phyloP scores from a whole-genome alignment of 1,140 invertebrate genomes.

The Maniola jurtina region DNA sequence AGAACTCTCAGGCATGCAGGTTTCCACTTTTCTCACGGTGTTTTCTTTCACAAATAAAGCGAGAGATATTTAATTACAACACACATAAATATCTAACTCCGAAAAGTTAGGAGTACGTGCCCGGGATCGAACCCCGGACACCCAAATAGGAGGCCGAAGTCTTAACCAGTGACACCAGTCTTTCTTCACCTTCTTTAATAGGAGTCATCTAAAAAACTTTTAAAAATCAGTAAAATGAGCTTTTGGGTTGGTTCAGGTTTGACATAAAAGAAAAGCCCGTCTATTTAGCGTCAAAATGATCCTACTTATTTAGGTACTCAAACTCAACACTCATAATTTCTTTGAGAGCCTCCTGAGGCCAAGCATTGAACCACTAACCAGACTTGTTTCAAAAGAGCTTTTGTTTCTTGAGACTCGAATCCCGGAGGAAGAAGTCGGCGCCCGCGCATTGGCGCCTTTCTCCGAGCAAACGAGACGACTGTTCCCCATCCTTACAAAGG shows the following conservation, averaged over 20 bases:
- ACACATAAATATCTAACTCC: too few species aligned
- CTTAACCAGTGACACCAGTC: too few species aligned
- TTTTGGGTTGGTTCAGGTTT: background rate
- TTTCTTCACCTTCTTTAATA: too few species aligned
- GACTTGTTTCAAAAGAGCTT: conserved; percentile 71
- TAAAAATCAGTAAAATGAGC: too few species aligned
- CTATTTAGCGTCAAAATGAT: background rate
- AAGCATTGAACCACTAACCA: conserved; percentile 45
- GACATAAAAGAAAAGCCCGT: background rate
- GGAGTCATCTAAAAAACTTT: too few species aligned
- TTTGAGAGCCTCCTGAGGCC: conserved; percentile 56
- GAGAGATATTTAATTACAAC: too few species aligned
- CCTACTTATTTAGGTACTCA: background rate
- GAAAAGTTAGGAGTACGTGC: too few species aligned
- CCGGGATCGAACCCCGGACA: too few species aligned
- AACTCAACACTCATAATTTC: conserved; percentile 22
- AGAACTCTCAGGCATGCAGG: too few species aligned
- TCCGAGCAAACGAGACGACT: conserved; percentile 51
- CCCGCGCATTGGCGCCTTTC: conserved; percentile 73
- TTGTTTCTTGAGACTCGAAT: conserved; percentile 56
- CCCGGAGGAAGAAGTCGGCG: conserved; percentile 72
- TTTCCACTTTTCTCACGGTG: too few species aligned
- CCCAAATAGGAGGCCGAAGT: too few species aligned
- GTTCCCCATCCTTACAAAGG: conserved; percentile 24
- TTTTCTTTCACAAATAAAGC: too few species aligned